Evolutionary conservation across 2,797 vertebrate genomes (phyloP).

Genomic region (Acipenser oxyrinchus): DNA sequence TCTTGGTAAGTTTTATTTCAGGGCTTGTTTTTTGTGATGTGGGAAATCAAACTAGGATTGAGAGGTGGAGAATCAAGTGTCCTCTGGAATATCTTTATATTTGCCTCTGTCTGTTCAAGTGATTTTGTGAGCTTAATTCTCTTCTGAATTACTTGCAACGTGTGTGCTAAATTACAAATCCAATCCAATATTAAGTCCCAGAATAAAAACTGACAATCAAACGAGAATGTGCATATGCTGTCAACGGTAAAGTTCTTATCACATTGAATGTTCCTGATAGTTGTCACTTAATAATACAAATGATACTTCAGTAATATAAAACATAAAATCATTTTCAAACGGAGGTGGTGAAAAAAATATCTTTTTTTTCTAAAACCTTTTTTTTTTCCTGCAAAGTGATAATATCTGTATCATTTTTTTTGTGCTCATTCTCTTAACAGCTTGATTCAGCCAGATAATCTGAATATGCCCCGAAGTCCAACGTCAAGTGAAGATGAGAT

Average conservation of each 20-base stretch:
- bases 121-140: conserved; percentile 11
- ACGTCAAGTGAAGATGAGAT: conserved; percentile 96
- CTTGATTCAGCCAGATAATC: conserved; percentile 38
- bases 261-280: background rate
- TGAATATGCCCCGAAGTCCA: conserved; percentile 82
- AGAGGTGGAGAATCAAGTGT: too few species aligned
- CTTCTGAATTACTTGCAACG: conserved; percentile 8
- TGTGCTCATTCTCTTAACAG: conserved; percentile 26
- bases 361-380: conserved; percentile 1
- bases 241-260: background rate
- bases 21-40: too few species aligned
- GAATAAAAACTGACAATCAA: background rate
- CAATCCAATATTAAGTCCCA: background rate
- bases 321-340: background rate
- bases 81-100: background rate
- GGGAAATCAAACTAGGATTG: too few species aligned
- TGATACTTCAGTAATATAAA: background rate
- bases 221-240: background rate
- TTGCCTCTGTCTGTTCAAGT: conserved; percentile 2
- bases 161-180: background rate
- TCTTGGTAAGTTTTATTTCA: too few species aligned
- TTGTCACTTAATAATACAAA: background rate
- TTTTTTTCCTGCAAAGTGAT: background rate
- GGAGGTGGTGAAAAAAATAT: background rate
- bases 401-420: conserved; percentile 3